Conservation (phyloP, 2,797 vertebrate species). For the Spheniscus humboldti region DNA sequence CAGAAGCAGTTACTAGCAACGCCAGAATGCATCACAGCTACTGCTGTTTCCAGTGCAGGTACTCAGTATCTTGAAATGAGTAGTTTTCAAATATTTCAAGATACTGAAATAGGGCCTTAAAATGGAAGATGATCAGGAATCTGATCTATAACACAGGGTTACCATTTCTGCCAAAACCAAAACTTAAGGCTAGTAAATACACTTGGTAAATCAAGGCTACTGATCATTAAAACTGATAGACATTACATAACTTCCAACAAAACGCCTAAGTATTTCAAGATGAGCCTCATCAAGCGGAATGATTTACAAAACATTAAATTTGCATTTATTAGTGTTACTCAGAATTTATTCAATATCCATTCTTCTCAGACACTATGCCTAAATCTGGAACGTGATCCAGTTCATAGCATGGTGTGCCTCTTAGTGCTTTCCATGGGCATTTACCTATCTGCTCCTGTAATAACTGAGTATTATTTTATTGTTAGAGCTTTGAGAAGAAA, state of each 20-base stretch:
- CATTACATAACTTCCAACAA: not conserved
- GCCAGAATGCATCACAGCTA: not conserved
- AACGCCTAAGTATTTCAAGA: not conserved
- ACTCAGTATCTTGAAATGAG: not conserved
- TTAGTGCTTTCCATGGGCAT: not conserved
- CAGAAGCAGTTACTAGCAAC: not conserved
- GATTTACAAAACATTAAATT: not conserved
- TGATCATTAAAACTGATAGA: not conserved
- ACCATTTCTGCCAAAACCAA: not conserved
- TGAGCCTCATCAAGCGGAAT: not conserved
- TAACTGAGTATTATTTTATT: not conserved
- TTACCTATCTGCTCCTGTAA: not conserved
- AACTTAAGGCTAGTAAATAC: not conserved
- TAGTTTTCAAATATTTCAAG: not conserved
- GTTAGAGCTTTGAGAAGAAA: not conserved
- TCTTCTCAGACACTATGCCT: not conserved
- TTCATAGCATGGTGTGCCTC: not conserved
- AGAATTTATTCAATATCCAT: not conserved
- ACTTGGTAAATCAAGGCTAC: not conserved
- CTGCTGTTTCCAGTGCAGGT: not conserved
- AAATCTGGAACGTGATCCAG: not conserved
- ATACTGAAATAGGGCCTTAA: not conserved
- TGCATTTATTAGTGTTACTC: not conserved
- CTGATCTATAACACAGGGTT: not conserved
- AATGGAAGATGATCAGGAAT: not conserved